Evolutionary conservation across 1,140 invertebrate genomes (phyloP), one percentile per base, ranked within the genome.

Genomic region (Stegodyphus mimosarum): DNA sequence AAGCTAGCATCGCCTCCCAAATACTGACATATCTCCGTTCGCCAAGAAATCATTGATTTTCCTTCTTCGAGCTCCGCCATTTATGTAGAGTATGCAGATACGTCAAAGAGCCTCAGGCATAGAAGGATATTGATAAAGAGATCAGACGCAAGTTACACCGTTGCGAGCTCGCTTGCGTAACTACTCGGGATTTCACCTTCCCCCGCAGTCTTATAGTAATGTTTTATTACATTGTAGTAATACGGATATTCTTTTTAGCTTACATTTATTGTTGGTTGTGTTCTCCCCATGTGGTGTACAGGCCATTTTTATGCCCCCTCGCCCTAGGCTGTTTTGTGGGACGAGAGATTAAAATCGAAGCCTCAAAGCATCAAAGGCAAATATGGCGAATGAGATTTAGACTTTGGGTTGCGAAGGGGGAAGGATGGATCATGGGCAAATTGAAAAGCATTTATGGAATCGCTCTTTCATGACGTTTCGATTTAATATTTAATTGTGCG

Each of bases 101-200:
- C 67, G 55, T 79, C 77, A 79, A 53, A 69, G 77, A 18, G 15
- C 17, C 75, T 67, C 15, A 11, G 77, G 50, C 67, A 11, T 66
- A 69, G 55, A 79, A 66, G 64, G 77, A 79, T 79, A 79, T 70
- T 79, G 77, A 70, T 79, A 79, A 79, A 79, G 64, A 79, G 77
- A 79, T 79, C 77, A 79, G 75, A 55, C 66, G 66, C 75, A 77
- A 77, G 75, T 77, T 60, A n/a, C 64, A 11, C 33, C 13, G 15
- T 66, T 77, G 18, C 33, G 33, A 33, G 33, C 33, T 33, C 33
- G 33, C 33, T 33, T 33, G 33, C 33, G 33, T 77, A 50, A 49
- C 18, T 71, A 2, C 55, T 51, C 75, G 48, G 33, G 13, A 55
- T 77, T 48, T 77, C 66, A 52, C 9, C 15, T 60, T 15, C 15